Conservation (phyloP, 2,797 vertebrate species). For the Monodelphis domestica region DNA sequence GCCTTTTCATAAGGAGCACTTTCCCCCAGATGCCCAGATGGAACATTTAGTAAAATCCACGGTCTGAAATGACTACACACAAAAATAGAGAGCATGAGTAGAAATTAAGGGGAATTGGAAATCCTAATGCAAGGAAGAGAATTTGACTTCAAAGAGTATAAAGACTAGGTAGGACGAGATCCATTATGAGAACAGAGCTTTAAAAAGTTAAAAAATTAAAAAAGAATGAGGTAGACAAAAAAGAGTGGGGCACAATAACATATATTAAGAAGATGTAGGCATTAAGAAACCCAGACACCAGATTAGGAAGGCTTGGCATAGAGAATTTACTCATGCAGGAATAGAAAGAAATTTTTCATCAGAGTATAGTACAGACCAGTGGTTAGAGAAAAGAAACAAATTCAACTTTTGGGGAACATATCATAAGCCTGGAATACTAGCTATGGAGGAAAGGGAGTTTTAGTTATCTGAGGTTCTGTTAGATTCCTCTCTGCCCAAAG, state of each 20-base stretch:
- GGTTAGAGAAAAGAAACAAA: neutral
- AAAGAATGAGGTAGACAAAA: no score
- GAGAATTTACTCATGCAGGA: neutral
- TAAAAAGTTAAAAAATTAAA: no score
- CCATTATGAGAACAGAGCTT: no score
- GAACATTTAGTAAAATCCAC: neutral
- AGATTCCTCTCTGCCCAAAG: neutral
- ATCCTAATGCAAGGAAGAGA: no score
- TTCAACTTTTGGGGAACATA: neutral
- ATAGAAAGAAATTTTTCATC: neutral
- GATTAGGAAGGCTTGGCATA: neutral
- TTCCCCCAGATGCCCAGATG: neutral
- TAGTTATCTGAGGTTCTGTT: neutral
- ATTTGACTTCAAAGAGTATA: no score
- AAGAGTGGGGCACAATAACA: no score
- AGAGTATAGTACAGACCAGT: neutral
- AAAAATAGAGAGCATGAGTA: no score
- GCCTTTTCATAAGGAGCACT: neutral
- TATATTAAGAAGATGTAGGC: neutral
- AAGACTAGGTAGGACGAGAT: no score
- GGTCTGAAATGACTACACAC: no score
- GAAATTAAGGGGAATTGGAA: no score
- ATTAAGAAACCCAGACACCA: neutral
- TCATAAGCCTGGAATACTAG: neutral
- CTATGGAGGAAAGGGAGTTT: neutral